These are phyloP conservation scores for Criorhina ranunculi DNA, from an alignment of 2,888 invertebrate species.

Conservation along the genomic window DNA sequence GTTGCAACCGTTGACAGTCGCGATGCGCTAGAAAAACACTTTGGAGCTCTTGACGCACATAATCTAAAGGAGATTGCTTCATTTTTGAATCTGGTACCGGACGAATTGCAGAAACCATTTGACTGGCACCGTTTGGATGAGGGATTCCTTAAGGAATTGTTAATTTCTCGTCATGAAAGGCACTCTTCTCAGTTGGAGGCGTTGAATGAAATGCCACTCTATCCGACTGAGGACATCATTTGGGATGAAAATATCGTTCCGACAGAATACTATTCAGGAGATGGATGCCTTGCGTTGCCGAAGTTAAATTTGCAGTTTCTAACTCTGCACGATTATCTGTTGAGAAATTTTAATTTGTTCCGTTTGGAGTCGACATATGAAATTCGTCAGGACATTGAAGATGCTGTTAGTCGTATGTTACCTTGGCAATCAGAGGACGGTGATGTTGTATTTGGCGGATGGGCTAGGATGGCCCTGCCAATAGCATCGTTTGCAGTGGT, in stretches of 20 bases:
- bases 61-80: constrained; percentile 94
- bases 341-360: constrained; percentile 98
- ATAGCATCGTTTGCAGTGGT: constrained; percentile 96
- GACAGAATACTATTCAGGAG: constrained; percentile 98
- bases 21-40: constrained; percentile 90
- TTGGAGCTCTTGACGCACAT: constrained; percentile 89
- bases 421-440: constrained; percentile 97
- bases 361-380: constrained; percentile 97
- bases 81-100: constrained; percentile 94
- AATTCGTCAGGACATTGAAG: constrained; percentile 99
- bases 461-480: constrained; percentile 99
- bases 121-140: constrained; percentile 92
- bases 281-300: constrained; percentile 97
- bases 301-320: constrained; percentile 99
- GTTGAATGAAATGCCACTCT: constrained; percentile 98
- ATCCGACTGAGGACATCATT: constrained; percentile 98
- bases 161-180: constrained; percentile 95
- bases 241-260: constrained; percentile 99
- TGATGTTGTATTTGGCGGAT: constrained; percentile 96
- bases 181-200: constrained; percentile 96
- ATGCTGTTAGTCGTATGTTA: constrained; percentile 96
- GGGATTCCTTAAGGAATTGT: constrained; percentile 92
- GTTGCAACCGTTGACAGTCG: constrained; percentile 98
- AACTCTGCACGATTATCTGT: constrained; percentile 98
- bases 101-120: constrained; percentile 87